A percentile compares a stretch with the other conserved stretches of the same genome.
These are phyloP conservation scores for Drosophila paulistorum DNA, from an alignment of 1,140 invertebrate genomes.

Conservation along the genomic window DNA sequence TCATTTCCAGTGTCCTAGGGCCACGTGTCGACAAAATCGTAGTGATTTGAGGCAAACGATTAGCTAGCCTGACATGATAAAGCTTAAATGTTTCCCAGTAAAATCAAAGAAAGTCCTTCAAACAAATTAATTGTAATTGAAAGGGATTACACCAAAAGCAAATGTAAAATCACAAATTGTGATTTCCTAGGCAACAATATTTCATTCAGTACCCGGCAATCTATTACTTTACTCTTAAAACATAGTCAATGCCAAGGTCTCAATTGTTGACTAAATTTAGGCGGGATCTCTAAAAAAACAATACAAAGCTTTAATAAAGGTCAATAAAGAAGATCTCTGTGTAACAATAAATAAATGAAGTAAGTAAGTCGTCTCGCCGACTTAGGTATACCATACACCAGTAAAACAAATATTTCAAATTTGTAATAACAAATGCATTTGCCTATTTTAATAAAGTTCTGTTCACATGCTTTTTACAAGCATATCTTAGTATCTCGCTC, in stretches of 20 bases:
- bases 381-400: too few species aligned
- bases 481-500: too few species aligned
- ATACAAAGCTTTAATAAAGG: too few species aligned
- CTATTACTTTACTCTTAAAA: neutral
- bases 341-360: too few species aligned
- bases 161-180: neutral
- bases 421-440: too few species aligned
- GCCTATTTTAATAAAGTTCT: too few species aligned
- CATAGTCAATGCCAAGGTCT: neutral
- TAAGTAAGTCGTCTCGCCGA: too few species aligned
- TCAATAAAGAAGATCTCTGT: too few species aligned
- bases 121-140: constrained; percentile 12
- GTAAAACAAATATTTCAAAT: too few species aligned
- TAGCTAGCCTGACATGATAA: constrained; percentile 3
- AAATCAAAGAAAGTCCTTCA: constrained; percentile 10
- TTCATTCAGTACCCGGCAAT: neutral
- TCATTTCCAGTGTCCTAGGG: constrained; percentile 15
- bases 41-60: constrained; percentile 10
- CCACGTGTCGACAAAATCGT: constrained; percentile 2
- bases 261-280: neutral
- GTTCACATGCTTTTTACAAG: too few species aligned
- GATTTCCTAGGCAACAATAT: neutral
- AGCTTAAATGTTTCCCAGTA: neutral
- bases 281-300: too few species aligned
- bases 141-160: neutral